Percentiles rank a stretch among this genome's conserved stretches.
Evolutionary conservation across 2,113 vertebrate genomes (phyloP).

Genomic region (Laticauda colubrina): DNA sequence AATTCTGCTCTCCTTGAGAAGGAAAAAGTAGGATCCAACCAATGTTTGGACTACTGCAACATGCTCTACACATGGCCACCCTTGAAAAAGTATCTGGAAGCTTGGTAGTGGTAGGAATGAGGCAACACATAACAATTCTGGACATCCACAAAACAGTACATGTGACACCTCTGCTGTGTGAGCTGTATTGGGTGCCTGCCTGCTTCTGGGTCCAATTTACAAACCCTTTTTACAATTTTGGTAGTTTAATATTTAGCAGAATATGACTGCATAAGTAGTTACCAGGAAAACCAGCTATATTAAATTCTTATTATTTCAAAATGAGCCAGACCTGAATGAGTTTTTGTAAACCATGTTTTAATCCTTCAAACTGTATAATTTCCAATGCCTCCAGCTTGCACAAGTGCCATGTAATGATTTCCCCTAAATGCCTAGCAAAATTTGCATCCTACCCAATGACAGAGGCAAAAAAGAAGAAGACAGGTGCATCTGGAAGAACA

Average conservation of each 20-base stretch:
- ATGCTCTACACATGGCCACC: neutral
- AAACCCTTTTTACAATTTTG: constrained; percentile 3
- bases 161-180: neutral
- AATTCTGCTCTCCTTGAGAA: neutral
- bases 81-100: neutral
- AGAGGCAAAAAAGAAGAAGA: neutral
- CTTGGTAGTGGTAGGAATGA: neutral
- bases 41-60: neutral
- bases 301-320: constrained; percentile 8
- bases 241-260: neutral
- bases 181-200: neutral
- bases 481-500: neutral
- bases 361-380: neutral
- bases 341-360: neutral
- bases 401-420: neutral
- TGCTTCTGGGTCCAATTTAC: constrained; percentile 17
- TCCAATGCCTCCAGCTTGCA: neutral
- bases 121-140: neutral
- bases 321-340: neutral
- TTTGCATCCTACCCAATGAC: neutral
- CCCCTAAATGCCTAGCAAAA: neutral
- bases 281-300: neutral
- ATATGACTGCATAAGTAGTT: constrained; percentile 6
- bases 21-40: neutral
- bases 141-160: neutral